phyloP scores from a whole-genome alignment of 2,113 vertebrate species.

The Esox niger region DNA sequence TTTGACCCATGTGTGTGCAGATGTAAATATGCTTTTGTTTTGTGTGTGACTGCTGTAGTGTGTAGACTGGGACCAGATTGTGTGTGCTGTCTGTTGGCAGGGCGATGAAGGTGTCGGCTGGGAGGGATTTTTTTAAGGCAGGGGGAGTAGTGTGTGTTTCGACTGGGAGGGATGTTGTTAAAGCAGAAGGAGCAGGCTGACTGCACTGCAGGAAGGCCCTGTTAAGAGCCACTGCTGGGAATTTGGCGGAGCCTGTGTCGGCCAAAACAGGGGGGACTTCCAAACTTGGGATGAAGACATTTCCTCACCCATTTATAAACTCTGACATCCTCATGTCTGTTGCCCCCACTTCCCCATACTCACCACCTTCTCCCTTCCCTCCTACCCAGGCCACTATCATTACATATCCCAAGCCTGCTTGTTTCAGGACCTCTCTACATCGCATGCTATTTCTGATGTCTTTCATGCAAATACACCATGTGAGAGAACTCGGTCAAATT shows the following conservation, averaged over 20 bases:
- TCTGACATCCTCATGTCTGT: constrained; percentile 67
- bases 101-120: constrained; percentile 82
- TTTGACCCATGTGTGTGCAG: no score
- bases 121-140: constrained; percentile 79
- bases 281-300: constrained; percentile 85
- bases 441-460: constrained; percentile 53
- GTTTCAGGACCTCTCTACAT: constrained; percentile 43
- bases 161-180: constrained; percentile 90
- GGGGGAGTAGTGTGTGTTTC: constrained; percentile 81
- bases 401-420: constrained; percentile 31
- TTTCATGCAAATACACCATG: constrained; percentile 80
- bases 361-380: constrained; percentile 6
- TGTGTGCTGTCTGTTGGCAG: constrained; percentile 80
- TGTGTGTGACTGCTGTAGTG: constrained; percentile 33
- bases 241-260: constrained; percentile 72
- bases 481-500: constrained; percentile 78
- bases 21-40: no score
- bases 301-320: constrained; percentile 93
- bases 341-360: constrained; percentile 19
- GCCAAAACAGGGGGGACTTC: constrained; percentile 46
- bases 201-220: constrained; percentile 91
- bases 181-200: constrained; percentile 91
- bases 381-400: constrained; percentile 28
- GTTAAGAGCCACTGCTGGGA: constrained; percentile 90
- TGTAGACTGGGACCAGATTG: constrained; percentile 83